Evolutionary conservation across 2,113 vertebrate genomes (phyloP), one percentile per base, ranked within the genome.

Genomic region (Kryptolebias marmoratus): DNA sequence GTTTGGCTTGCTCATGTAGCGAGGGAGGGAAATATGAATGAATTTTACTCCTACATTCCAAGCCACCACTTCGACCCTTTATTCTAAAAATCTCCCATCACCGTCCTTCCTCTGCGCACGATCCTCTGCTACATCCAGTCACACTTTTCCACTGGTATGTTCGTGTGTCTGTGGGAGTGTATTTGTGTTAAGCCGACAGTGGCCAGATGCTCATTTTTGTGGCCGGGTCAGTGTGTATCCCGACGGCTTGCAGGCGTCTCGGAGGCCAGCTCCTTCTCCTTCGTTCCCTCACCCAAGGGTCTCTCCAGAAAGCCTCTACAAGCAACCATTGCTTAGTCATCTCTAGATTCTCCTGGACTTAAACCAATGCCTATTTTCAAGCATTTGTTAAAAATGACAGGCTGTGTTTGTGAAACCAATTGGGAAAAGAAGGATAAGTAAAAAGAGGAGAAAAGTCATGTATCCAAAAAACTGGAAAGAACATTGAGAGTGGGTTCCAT

Each of bases 331-430:
- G 87, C 85, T 84, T 82, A 81, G 87, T 87, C 84, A 88, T 86
- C 83, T 73, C 70, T 13, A 59, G 75, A 83, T 80, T 66, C 48
- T 69, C 60, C 77, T 55, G 52, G 67, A 86, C 71, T 81, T 74
- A 84, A 76, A 22, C 63, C 82, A 18, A 64, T 52, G 57, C 82
- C 84, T 72, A 61, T 71, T 87, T 82, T 89, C 76, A 57, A 48
- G 71, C 84, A 80, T 71, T 86, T 92, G 79, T 89, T 86, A 91
- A 85, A 87, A 88, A 88, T 82, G 84, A 83, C 81, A 86, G 81
- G 63, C 83, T 81, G 68, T 55, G 74, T 84, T 87, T 85, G 72
- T 63, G 75, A 71, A 82, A 85, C 67, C 64, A 68, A 78, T 86
- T 68, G 49, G 52, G 75, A 55, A 71, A 73, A 77, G 22, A 68